Base-by-base conservation (phyloP, 1,140 invertebrate species). In the Aphelinus atriplicis region DNA sequence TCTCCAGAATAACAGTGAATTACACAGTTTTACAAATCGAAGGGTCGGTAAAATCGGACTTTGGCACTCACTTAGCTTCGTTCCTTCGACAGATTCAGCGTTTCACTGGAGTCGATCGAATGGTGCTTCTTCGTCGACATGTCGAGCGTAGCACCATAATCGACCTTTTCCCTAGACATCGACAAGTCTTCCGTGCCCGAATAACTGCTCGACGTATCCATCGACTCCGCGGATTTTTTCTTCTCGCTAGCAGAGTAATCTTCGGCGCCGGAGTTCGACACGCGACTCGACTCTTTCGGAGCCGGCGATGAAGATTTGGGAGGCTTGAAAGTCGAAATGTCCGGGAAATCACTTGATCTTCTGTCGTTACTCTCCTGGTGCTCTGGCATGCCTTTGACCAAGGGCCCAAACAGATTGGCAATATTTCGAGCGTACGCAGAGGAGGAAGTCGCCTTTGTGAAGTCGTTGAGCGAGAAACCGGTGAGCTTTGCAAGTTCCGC, bases 401-500 rank as follows among this genome's bases (percentile, higher is more conserved):
- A 70, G 2, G 86, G 86, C 4, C 84, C 83, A 75, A 88, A 87
- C 4, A 88, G 74, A 77, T 86, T 88, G 0, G 87, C 85, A 2
- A 88, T 86, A 43, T 87, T 87, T 68, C 87, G 81, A 45, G 85
- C 84, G 53, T 88, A 88, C 1, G 85, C 80, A 0, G 83, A 84
- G 0, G 86, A 84, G 1, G 86, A 84, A 53, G 51, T 9, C 0
- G 82, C 84, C 73, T 87, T 86, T 2, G 85, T 84, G 64, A 87
- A 86, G 45, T 88, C 87, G 7, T 83, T 83, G 0, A 88, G 78
- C 0, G 87, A 83, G 64, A 88, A 86, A 55, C 84, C 81, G 0
- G 87, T 83, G 0, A 88, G 73, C 73, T 88, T 88, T 1, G 82
- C 86, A 5, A 87, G 73, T 69, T 88, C 87, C 0, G 82, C 78